Conservation (phyloP, 1,140 invertebrate genomes). For the Apocrypta bakeri region DNA sequence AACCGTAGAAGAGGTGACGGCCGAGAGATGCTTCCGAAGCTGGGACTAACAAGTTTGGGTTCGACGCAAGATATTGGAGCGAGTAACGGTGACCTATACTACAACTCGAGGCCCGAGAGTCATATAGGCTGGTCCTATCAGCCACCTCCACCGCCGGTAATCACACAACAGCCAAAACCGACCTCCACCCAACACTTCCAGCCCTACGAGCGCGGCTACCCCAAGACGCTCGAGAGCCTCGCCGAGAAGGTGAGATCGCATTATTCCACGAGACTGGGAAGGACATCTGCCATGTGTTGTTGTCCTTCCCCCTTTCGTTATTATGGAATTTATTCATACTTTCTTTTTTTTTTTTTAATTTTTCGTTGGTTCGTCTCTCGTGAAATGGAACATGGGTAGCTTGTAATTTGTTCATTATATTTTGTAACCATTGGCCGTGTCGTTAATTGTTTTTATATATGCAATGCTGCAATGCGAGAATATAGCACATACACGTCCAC, state of each 20-base stretch:
- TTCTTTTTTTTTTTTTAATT: conserved; percentile 25
- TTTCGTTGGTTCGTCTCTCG: conserved; percentile 24
- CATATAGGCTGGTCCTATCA: conserved; percentile 75
- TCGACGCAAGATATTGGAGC: conserved; percentile 72
- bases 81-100: conserved; percentile 87
- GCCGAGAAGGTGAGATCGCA: conserved; percentile 83
- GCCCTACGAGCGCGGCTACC: conserved; percentile 85
- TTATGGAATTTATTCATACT: conserved; percentile 7
- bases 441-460: too few species aligned
- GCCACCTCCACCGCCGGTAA: conserved; percentile 86
- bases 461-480: too few species aligned
- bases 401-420: background rate
- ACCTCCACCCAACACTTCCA: conserved; percentile 86
- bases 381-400: background rate
- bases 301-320: conserved; percentile 7
- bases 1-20: conserved; percentile 78
- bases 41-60: conserved; percentile 80
- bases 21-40: conserved; percentile 81
- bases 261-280: background rate
- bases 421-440: background rate
- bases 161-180: conserved; percentile 90
- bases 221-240: conserved; percentile 92
- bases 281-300: background rate
- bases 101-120: conserved; percentile 81
- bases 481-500: too few species aligned